phyloP scores from a whole-genome alignment of 2,797 vertebrate species.

The Picus viridis region DNA sequence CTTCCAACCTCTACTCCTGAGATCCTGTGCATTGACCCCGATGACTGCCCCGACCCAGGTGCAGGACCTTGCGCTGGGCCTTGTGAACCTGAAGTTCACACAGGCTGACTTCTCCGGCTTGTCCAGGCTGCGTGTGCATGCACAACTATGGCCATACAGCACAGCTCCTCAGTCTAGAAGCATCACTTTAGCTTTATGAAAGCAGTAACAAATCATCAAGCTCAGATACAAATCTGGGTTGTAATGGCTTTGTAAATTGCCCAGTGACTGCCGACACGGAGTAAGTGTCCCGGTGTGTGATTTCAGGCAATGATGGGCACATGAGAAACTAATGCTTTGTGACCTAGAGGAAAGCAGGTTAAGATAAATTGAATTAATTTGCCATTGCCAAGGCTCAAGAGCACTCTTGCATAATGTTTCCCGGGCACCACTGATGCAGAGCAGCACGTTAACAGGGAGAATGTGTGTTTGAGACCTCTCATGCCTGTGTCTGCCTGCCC shows the following conservation, averaged over 20 bases:
- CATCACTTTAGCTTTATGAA: background rate
- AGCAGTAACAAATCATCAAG: background rate
- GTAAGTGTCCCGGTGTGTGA: background rate
- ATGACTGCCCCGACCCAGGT: no score
- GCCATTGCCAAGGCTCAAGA: background rate
- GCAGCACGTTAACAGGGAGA: background rate
- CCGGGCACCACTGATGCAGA: background rate
- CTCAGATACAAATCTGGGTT: background rate
- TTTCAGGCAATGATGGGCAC: background rate
- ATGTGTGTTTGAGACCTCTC: background rate
- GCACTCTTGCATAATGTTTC: background rate
- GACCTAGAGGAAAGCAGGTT: background rate
- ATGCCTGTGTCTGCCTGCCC: background rate
- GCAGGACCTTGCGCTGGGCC: no score
- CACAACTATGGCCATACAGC: background rate
- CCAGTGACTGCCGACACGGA: background rate
- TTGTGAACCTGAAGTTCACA: no score
- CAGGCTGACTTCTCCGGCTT: no score
- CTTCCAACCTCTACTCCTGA: no score
- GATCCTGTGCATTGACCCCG: no score
- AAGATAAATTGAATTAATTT: constrained; percentile 41
- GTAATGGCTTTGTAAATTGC: constrained; percentile 15
- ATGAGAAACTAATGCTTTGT: background rate
- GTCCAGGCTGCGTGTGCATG: no score
- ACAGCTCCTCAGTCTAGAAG: background rate